Evolutionary conservation across 2,797 vertebrate species (phyloP).

Genomic region (Cynopterus sphinx): DNA sequence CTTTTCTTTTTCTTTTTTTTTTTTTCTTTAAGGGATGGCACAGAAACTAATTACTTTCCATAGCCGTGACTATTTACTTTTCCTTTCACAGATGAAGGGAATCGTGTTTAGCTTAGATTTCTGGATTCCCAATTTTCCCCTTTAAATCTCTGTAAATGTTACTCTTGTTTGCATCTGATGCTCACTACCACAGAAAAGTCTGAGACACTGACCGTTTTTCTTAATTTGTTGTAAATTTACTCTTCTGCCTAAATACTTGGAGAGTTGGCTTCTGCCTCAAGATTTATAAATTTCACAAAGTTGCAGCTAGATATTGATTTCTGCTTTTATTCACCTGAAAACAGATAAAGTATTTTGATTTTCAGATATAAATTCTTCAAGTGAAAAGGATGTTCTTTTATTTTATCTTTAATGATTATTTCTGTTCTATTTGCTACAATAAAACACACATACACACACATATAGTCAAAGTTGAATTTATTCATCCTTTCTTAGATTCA

Average conservation of each 20-base stretch:
- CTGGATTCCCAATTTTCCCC: neutral
- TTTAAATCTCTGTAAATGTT: slow-evolving; percentile 65
- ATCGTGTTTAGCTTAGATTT: neutral
- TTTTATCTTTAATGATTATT: neutral
- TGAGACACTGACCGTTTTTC: slow-evolving; percentile 22
- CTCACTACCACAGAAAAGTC: too few species aligned
- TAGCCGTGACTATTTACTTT: slow-evolving; percentile 46
- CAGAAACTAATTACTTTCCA: neutral
- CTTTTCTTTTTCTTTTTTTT: neutral
- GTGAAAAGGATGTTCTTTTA: neutral
- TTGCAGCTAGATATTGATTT: neutral
- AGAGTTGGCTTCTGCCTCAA: neutral
- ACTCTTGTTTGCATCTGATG: neutral
- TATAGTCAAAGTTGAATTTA: neutral
- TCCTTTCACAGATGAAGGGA: neutral
- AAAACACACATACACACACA: neutral
- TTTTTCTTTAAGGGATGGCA: neutral
- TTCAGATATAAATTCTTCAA: neutral
- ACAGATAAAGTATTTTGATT: neutral
- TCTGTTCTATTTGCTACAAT: neutral
- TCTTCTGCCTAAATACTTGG: neutral
- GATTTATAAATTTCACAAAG: neutral
- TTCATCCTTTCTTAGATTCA: neutral
- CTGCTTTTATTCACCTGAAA: neutral
- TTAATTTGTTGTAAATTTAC: slow-evolving; percentile 20